Evolutionary conservation across 2,888 invertebrate genomes (phyloP), one percentile per base, ranked within the genome.

Genomic region (Cryptocephalus moraei): DNA sequence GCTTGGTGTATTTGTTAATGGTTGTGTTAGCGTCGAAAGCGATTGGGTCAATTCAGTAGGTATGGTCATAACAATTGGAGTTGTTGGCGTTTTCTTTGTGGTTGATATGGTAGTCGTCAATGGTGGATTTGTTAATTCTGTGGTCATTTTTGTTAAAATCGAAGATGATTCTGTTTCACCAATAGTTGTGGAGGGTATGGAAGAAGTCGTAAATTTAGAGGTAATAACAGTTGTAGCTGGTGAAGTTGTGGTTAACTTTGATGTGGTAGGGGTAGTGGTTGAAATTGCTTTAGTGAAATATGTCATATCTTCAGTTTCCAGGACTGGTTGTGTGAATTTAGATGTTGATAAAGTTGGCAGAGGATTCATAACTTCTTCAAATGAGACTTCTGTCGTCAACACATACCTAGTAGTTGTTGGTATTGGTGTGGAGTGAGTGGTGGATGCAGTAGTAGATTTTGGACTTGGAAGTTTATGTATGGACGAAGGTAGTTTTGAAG

Each of bases 391-490:
- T 34, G 13, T 10, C 31, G 32, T 22, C 22, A 22, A 22, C 22
- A 4, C 22, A 22, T 22, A 22, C 47, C 41, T 47, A 22, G 50
- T 32, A 8, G 44, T 44, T 42, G 32, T 12, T 13, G 10, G 22
- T 8, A 14, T 33, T n/a, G 32, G 41, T n/a, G 38, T 44, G 4
- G 49, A 34, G n/a, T 34, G 32, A 42, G 49, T 45, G 32, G 50
- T 40, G 45, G 39, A 10, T 13, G 33, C 40, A 43, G 44, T 47
- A 40, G 10, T 13, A 14, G 44, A 38, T 31, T 34, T 44, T 12
- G 33, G 0, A 12, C 12, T 8, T 41, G 41, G 32, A 22, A 33
- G 41, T 32, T 22, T 44, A 39, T 8, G 14, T 6, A 22, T 14
- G 9, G 22, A 22, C 6, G 22, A 22, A 22, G 22, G 6, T 22